Evolutionary conservation across 2,888 invertebrate genomes (phyloP).

Genomic region (Limnephilus auricula): DNA sequence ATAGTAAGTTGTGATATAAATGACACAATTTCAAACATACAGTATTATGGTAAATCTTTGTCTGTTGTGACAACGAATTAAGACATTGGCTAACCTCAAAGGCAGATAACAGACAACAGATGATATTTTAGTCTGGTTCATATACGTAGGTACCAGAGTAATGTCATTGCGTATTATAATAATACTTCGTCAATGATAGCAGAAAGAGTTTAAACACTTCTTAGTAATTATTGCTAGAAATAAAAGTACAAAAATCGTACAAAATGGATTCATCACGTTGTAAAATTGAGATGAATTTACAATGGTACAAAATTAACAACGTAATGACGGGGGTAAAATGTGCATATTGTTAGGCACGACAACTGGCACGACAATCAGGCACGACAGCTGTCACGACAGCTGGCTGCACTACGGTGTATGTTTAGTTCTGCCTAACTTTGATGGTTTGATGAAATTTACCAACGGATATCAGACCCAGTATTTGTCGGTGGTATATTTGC

Average conservation of each 20-base stretch:
- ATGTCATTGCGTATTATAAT: not conserved
- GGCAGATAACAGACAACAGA: not conserved
- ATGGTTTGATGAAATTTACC: slow-evolving; percentile 60
- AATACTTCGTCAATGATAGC: not conserved
- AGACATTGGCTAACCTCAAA: not conserved
- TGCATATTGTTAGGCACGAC: not conserved
- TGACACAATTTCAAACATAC: not conserved
- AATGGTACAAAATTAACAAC: not conserved
- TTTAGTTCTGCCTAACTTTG: slow-evolving; percentile 61
- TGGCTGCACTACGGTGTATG: not conserved
- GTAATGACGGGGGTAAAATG: not conserved
- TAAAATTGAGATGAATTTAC: not conserved
- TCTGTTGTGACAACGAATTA: not conserved
- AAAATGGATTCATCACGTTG: not conserved
- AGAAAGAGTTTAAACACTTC: too few relatives aligned
- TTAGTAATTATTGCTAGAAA: not conserved
- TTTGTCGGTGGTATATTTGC: slow-evolving; percentile 64
- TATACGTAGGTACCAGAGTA: not conserved
- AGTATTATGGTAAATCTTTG: not conserved
- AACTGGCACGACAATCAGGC: not conserved
- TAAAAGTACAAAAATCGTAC: not conserved
- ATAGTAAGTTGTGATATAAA: not conserved
- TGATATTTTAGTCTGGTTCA: not conserved
- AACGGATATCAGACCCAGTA: slow-evolving; percentile 60
- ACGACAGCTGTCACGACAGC: not conserved